Base-by-base conservation (phyloP, 1,140 invertebrate species). In the Diachasmimorpha longicaudata region DNA sequence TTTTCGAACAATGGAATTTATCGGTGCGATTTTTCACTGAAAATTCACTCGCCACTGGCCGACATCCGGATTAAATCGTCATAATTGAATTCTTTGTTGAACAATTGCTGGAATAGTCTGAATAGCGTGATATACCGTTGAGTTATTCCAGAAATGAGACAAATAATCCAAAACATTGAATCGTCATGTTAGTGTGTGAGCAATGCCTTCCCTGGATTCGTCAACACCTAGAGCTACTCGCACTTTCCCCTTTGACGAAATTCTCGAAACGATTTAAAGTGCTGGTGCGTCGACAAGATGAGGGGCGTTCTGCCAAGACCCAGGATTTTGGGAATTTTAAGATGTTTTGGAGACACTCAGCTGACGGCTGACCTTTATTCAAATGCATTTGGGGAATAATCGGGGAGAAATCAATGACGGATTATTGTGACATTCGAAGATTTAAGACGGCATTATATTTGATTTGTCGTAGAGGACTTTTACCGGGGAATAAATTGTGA, bases 1-100 rank as follows among this genome's bases (percentile, higher is more conserved):
- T 77, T 69, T 72, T 63, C 63, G 63, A 78, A 79, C 78, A 79
- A 79, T 79, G 78, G 78, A 79, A 79, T 79, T 79, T 79, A 79
- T 75, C 25, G 70, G 19, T 55, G 31, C 70, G 66, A 69, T 79
- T 63, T 63, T 63, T 63, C 11, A 13, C 10, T 19, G 58, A 10
- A n/a, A 63, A 2, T 31, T 63, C 19, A 63, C 5, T 9, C 14
- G 11, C n/a, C 48, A 55, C 6, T 44, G 37, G 14, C 70, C 39
- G 75, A 77, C 74, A 77, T 75, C 77, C 67, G 72, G 73, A 77
- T 72, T 58, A 70, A 73, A 68, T 76, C 68, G 66, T 70, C 70
- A 76, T 79, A 76, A 74, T 79, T 42, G 23, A 19, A 63, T 39
- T 14, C 36, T 63, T 44, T 8, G 19, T 39, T 14, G n/a, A 36